Percentiles rank a stretch among this genome's conserved stretches.
These are phyloP conservation scores for Cavia porcellus DNA, from an alignment of 2,113 vertebrate species.

Conservation along the genomic window DNA sequence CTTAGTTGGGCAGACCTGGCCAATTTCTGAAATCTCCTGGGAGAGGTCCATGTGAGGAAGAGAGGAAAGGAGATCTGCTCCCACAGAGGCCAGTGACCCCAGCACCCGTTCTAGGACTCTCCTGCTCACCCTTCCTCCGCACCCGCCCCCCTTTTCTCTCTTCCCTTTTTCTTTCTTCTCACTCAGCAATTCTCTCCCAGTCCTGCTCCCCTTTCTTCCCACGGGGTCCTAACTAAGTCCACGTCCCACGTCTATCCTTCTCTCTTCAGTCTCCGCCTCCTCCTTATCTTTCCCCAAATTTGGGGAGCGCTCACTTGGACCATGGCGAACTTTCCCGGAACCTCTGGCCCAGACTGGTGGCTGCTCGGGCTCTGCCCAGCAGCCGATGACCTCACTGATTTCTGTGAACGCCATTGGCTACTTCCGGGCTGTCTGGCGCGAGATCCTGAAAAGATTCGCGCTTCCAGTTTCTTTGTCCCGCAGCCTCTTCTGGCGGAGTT, in stretches of 20 bases:
- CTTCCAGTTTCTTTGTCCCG: constrained; percentile 68
- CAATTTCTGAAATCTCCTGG: neutral
- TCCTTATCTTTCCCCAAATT: neutral
- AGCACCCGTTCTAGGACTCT: neutral
- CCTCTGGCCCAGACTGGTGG: neutral
- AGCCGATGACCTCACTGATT: constrained; percentile 65
- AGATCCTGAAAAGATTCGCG: neutral
- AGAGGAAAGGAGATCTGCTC: neutral
- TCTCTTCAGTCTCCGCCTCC: neutral
- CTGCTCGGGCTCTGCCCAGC: constrained; percentile 41
- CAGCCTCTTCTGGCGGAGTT: neutral
- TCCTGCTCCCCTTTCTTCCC: neutral
- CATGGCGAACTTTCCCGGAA: neutral
- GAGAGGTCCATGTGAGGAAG: neutral
- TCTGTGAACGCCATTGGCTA: constrained; percentile 65
- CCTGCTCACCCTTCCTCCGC: neutral
- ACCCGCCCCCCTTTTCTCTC: too few species aligned
- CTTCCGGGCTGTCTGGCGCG: constrained; percentile 4
- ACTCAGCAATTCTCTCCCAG: neutral
- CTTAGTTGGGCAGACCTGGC: neutral
- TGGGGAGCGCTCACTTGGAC: neutral
- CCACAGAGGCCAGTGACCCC: neutral
- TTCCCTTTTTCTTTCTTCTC: neutral
- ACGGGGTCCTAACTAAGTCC: neutral
- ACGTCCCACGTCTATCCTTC: neutral